Conservation (phyloP, 2,113 vertebrate species). For the Pseudorectes ferrugineus region DNA sequence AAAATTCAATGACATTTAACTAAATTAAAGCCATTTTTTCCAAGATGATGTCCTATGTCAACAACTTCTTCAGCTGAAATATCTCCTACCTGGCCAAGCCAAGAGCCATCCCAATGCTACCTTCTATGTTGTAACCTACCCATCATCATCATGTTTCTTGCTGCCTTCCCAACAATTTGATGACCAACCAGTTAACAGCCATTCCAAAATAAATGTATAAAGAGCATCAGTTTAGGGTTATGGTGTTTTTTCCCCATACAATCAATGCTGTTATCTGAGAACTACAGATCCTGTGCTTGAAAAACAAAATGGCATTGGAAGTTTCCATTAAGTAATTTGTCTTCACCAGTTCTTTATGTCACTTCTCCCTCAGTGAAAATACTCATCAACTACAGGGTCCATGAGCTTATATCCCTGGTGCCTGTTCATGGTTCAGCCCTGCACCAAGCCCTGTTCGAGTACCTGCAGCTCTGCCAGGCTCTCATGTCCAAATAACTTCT, state of each 20-base stretch:
- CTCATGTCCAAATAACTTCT: not conserved
- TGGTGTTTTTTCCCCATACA: not conserved
- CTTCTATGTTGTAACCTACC: not conserved
- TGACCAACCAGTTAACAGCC: not conserved
- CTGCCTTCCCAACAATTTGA: not conserved
- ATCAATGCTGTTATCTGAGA: not conserved
- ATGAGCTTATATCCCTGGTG: not conserved
- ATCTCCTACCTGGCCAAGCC: not conserved
- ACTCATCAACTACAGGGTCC: not conserved
- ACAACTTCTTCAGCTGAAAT: not conserved
- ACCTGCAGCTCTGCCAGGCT: not conserved
- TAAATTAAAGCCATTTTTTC: not conserved
- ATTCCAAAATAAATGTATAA: not conserved
- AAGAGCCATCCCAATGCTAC: not conserved
- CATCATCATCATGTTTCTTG: not conserved
- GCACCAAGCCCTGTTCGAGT: not conserved
- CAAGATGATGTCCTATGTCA: not conserved
- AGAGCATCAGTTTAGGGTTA: not conserved
- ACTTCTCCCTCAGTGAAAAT: not conserved
- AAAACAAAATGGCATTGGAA: not conserved
- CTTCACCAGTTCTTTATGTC: not conserved
- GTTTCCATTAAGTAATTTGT: not conserved
- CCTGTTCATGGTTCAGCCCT: not conserved
- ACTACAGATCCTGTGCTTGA: not conserved
- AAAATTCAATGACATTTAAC: not conserved